Evolutionary conservation across 53 echinoderm and acorn worm genomes (phyloP).

Genomic region (Antedon mediterranea): DNA sequence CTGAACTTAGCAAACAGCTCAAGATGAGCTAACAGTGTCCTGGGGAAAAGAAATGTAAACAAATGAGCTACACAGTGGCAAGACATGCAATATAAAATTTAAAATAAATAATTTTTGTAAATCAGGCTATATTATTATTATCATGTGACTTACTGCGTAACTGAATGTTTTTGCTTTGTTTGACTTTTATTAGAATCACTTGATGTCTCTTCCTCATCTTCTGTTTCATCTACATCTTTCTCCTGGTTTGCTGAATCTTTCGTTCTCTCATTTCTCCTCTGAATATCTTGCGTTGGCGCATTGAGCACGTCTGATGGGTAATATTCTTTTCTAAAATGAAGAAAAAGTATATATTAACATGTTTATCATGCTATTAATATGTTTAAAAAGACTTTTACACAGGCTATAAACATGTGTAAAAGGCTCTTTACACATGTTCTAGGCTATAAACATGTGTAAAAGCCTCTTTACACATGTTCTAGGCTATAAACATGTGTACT

Average conservation of each 20-base stretch:
- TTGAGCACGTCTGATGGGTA: constrained; percentile 54
- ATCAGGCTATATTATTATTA: too few relatives aligned
- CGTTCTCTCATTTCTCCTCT: constrained; percentile 7
- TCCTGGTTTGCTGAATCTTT: not conserved
- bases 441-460: too few relatives aligned
- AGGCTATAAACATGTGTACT: too few relatives aligned
- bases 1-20: constrained; percentile 73
- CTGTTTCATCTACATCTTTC: not conserved
- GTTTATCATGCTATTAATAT: too few relatives aligned
- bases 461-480: too few relatives aligned
- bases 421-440: too few relatives aligned
- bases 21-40: constrained; percentile 54
- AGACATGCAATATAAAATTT: too few relatives aligned
- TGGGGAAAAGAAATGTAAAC: constrained; percentile 18
- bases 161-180: not conserved
- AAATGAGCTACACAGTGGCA: too few relatives aligned
- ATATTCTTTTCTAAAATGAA: constrained; percentile 54
- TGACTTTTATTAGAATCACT: constrained; percentile 12
- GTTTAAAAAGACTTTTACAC: too few relatives aligned
- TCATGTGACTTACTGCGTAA: not conserved
- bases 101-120: too few relatives aligned
- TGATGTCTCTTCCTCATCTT: constrained; percentile 17
- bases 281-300: constrained; percentile 72
- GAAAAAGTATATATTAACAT: not conserved
- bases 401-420: too few relatives aligned